Evolutionary conservation across 2,797 vertebrate species (phyloP), one percentile per base, ranked within the genome.

Genomic region (Cirrhinus mrigala): DNA sequence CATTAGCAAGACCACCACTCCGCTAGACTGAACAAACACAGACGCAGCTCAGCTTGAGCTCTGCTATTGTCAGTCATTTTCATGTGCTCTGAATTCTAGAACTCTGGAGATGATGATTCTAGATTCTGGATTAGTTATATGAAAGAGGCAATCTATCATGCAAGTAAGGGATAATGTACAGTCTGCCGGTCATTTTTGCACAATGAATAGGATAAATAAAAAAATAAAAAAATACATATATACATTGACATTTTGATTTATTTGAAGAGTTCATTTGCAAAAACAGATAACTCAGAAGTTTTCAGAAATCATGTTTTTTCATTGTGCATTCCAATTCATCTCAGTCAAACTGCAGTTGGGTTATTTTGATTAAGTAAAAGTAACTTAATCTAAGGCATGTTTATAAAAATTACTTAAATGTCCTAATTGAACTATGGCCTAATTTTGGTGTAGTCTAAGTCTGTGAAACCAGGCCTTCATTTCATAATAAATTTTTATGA

Each of bases 21-120:
- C 87, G 89, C 85, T 54, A 84, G 89, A 90, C 92, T 93, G 90
- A 93, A 91, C 91, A 91, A 79, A 87, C 82, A 85, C 83, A 79
- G 87, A 91, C 89, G 91, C 83, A 86, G 87, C 87, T 89, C 89
- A 85, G 89, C 85, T 46, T 66, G 62, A 83, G 89, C 91, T 92
- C 92, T 90, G 91, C 83, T 75, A 88, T 29, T 62, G 81, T 60
- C 69, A 62, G 7, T 73, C 50, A 40, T 56, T 69, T 52, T 54
- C 2, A 66, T 79, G 24, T 12, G 77, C 44, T 66, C 60, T 20
- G 12, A 33, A 15, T 33, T 66, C 18, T 52, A n/a, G 62, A 80
- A 66, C 27, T 66, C 18, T 4, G 15, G 11, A 44, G 5, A 22
- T 15, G 73, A 33, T 75, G 27, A 29, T 22, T 75, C 73, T 75